Percentiles rank a stretch among this genome's conserved stretches.
Evolutionary conservation across 2,113 vertebrate species (phyloP).

Genomic region (Pristiophorus japonicus): DNA sequence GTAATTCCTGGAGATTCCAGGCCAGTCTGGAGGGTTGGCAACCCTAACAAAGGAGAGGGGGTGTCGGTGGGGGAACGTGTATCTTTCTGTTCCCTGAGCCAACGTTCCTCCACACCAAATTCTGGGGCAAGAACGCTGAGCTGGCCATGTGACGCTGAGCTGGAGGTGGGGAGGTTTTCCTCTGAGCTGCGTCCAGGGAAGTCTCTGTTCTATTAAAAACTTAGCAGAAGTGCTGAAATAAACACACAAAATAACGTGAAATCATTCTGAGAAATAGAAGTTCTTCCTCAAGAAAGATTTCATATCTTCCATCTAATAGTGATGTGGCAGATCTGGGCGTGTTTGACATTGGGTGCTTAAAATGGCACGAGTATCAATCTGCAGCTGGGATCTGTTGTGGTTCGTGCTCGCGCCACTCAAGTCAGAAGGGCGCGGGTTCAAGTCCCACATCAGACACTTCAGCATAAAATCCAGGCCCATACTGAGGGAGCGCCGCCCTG

Average conservation of each 20-base stretch:
- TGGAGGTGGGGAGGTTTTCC: background rate
- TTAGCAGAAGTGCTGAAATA: background rate
- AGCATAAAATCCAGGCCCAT: background rate
- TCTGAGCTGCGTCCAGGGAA: background rate
- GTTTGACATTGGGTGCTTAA: too few relatives aligned
- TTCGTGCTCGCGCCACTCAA: too few relatives aligned
- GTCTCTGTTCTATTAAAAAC: background rate
- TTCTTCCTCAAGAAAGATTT: too few relatives aligned
- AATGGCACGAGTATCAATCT: too few relatives aligned
- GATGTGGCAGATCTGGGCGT: too few relatives aligned
- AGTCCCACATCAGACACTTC: background rate
- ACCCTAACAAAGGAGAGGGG: too few relatives aligned
- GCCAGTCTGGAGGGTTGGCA: too few relatives aligned
- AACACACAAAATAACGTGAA: background rate
- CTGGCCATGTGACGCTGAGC: background rate
- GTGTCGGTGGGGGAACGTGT: too few relatives aligned
- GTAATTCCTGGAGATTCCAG: too few relatives aligned
- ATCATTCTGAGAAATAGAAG: too few relatives aligned
- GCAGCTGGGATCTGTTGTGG: too few relatives aligned
- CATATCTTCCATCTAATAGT: too few relatives aligned
- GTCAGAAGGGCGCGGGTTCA: background rate
- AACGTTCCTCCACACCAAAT: background rate
- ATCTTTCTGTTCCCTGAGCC: background rate
- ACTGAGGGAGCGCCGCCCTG: background rate
- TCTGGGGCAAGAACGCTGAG: background rate